Conservation (phyloP, 2,888 invertebrate species). For the Andrena minutula region DNA sequence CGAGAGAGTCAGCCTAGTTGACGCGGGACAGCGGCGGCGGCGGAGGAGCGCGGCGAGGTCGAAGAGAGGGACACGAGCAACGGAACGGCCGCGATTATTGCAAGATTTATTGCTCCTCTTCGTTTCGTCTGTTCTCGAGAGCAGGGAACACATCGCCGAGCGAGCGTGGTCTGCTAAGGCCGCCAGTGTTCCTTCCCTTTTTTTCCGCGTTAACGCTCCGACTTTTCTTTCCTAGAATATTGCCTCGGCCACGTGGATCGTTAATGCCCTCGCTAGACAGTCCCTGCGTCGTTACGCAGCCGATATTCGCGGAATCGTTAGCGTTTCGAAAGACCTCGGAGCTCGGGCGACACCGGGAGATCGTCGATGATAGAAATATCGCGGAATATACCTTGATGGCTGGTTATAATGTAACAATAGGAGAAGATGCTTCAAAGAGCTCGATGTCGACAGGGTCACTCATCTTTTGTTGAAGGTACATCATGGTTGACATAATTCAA, state of each 20-base stretch:
- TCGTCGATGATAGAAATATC: neutral
- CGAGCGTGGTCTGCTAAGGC: neutral
- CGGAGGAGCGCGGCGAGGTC: conserved; percentile 17
- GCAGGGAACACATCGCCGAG: no score
- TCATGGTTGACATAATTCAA: no score
- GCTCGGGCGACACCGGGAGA: neutral
- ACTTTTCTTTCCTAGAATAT: conserved; percentile 28
- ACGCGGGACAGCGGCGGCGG: conserved; percentile 50
- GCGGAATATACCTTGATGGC: no score
- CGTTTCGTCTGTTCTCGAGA: conserved; percentile 64
- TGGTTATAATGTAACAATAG: no score
- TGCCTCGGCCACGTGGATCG: neutral
- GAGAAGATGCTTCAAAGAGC: no score
- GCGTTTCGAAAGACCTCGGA: neutral
- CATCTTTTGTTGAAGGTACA: no score
- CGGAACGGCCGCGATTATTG: conserved; percentile 72
- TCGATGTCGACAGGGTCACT: no score
- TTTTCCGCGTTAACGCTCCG: conserved; percentile 16
- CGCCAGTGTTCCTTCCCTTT: neutral
- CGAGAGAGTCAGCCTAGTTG: conserved; percentile 76
- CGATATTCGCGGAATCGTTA: conserved; percentile 10
- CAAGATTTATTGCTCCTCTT: conserved; percentile 79
- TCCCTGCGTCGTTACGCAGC: conserved; percentile 1
- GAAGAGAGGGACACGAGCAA: conserved; percentile 34
- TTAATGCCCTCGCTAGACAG: conserved; percentile 9